A percentile compares a stretch with the other conserved stretches of the same genome.
phyloP scores from a whole-genome alignment of 2,797 vertebrate species.

The Hozukius guyotensis region DNA sequence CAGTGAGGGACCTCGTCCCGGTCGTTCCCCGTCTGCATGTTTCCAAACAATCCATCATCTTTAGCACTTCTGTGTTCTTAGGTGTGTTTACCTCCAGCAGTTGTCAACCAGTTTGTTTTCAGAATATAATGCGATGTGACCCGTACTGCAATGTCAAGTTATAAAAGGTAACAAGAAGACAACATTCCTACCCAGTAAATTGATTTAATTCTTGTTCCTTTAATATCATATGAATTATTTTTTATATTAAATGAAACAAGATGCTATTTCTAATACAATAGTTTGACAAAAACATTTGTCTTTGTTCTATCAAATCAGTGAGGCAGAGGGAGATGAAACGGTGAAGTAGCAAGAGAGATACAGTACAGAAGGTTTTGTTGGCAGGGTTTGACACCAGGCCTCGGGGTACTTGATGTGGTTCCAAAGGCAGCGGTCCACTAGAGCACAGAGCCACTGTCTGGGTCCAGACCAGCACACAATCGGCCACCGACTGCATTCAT shows the following conservation, averaged over 20 bases:
- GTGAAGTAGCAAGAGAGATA: constrained; percentile 8
- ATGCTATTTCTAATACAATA: neutral
- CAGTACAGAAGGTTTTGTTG: constrained; percentile 62
- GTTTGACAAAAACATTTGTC: constrained; percentile 12
- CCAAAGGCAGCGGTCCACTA: constrained; percentile 57
- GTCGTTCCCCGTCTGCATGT: neutral
- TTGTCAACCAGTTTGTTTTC: constrained; percentile 6
- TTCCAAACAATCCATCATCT: constrained; percentile 30
- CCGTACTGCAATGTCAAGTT: neutral
- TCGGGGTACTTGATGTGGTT: constrained; percentile 51
- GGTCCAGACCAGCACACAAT: constrained; percentile 32
- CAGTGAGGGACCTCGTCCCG: neutral
- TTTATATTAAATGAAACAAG: neutral
- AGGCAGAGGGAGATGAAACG: constrained; percentile 18
- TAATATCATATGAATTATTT: neutral
- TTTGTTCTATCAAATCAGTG: constrained; percentile 2
- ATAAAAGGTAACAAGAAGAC: neutral
- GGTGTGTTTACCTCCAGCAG: constrained; percentile 8
- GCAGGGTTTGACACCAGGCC: constrained; percentile 57
- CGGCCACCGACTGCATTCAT: constrained; percentile 24
- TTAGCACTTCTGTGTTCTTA: neutral
- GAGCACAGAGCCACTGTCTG: constrained; percentile 39
- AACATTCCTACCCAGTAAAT: neutral
- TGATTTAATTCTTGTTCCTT: neutral
- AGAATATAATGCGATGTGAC: neutral